Conservation (phyloP, 35 echinoderm and acorn worm species). For the Heliocidaris tuberculata region DNA sequence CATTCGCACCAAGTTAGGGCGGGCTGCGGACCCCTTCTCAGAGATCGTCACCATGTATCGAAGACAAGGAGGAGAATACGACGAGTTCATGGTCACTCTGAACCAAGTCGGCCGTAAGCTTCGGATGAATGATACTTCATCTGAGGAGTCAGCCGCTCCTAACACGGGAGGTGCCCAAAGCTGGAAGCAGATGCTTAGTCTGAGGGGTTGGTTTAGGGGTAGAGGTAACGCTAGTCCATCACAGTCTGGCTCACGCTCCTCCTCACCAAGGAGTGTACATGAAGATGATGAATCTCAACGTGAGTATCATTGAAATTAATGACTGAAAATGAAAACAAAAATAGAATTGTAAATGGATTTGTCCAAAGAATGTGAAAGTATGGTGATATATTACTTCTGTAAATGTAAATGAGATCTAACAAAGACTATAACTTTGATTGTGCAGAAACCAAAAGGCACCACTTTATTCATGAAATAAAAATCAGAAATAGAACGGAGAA, state of each 20-base stretch:
- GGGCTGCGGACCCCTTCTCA: constrained; percentile 63
- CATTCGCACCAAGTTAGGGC: constrained; percentile 61
- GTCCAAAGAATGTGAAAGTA: too few species aligned
- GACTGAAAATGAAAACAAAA: not conserved
- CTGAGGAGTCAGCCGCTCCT: not conserved
- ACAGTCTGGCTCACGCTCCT: constrained; percentile 50
- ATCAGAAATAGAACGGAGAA: too few species aligned
- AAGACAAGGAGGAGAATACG: constrained; percentile 63
- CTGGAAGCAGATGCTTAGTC: constrained; percentile 62
- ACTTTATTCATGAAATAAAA: too few species aligned
- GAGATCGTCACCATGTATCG: constrained; percentile 67
- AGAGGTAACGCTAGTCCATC: constrained; percentile 41
- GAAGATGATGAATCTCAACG: constrained; percentile 75
- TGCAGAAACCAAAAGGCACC: too few species aligned
- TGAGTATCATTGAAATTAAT: constrained; percentile 38
- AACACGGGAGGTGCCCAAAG: not conserved
- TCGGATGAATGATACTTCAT: constrained; percentile 47
- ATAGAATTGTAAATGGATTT: not conserved
- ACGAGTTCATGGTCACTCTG: constrained; percentile 75
- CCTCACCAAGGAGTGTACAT: constrained; percentile 46
- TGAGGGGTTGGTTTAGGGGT: constrained; percentile 26
- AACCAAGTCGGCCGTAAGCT: constrained; percentile 57
- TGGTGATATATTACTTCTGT: too few species aligned
- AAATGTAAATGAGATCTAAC: too few species aligned
- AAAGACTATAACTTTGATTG: too few species aligned